Evolutionary conservation across 2,797 vertebrate species (phyloP).

Genomic region (Lacerta bilineata): DNA sequence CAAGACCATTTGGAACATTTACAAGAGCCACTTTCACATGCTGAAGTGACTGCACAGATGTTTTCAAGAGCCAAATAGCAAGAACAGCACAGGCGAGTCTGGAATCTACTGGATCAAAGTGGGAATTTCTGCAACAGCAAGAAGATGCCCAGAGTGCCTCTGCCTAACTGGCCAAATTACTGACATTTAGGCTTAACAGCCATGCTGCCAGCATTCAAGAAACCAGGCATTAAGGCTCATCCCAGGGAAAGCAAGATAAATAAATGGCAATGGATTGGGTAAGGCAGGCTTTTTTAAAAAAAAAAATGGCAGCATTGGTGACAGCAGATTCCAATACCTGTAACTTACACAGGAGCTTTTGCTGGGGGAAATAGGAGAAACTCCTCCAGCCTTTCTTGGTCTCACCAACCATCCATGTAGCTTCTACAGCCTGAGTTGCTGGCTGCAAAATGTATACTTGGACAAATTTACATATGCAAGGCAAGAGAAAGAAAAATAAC

Average conservation of each 20-base stretch:
- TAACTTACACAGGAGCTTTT: slow-evolving; percentile 30
- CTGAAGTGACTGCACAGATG: background rate
- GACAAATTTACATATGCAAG: accelerated
- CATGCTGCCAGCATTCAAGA: background rate
- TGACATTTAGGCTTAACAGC: background rate
- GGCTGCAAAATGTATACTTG: slow-evolving; percentile 5
- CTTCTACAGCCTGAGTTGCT: slow-evolving; percentile 25
- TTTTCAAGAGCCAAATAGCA: background rate
- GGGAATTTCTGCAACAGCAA: background rate
- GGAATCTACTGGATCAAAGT: background rate
- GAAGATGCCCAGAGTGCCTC: background rate
- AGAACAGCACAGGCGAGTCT: background rate
- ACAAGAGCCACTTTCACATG: background rate
- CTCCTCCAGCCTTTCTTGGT: slow-evolving; percentile 22
- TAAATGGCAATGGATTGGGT: slow-evolving; percentile 8
- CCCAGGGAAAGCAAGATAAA: slow-evolving; percentile 22
- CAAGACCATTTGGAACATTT: background rate
- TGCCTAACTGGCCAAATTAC: background rate
- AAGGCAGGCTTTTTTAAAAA: background rate
- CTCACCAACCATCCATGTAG: slow-evolving; percentile 25
- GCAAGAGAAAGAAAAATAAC: background rate
- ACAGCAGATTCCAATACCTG: background rate
- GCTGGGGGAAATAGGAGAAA: slow-evolving; percentile 10
- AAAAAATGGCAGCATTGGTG: slow-evolving; percentile 14
- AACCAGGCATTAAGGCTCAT: background rate